Base-by-base conservation (phyloP, 37 sponge, comb jelly and placozoan genomes). In the Tethya wilhelma region DNA sequence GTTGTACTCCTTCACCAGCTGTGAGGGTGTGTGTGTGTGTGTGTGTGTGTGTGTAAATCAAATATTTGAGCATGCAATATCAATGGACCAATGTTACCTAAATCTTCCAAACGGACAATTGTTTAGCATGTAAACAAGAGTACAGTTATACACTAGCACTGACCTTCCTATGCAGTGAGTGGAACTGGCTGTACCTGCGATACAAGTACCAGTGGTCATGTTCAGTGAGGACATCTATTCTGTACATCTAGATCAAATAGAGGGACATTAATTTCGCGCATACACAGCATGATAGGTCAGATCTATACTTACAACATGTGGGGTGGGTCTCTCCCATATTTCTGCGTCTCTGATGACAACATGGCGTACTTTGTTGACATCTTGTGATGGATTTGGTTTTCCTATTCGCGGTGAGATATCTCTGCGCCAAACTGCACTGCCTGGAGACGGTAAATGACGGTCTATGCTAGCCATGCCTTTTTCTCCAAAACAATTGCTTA, bases 121-220 rank as follows among this genome's bases (percentile, higher is more conserved):
- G 32, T n/a, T 7, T 44, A 9, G 17, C 62, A 60, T 60, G 62
- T 60, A n/a, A 60, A 60, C 26, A 26, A 37, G 25, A 20, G 4
- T 38, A 5, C 7, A 31, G 6, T 29, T 56, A 6, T 31, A 38
- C 4, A 62, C 28, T 65, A 38, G 30, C 25, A 64, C 79, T 20
- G 42, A 93, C 94, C 87, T 91, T 91, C 57, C 69, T 75, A 58
- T 97, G 97, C 6, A 97, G 88, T 20, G 64, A 33, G 56, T 87
- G 44, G 82, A 97, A 97, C 79, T 97, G 85, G 77, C 92, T 91
- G 88, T 97, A 97, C 28, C 97, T 69, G 4, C 88, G 64, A 71
- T 64, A 89, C 46, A 97, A 77, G 40, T 79, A 84, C 97, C 97
- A 97, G 69, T 97, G 92, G 49, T 89, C 79, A 41, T 84, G 71